Base-by-base conservation (phyloP, 1,140 invertebrate genomes). In the Drosophila azteca region DNA sequence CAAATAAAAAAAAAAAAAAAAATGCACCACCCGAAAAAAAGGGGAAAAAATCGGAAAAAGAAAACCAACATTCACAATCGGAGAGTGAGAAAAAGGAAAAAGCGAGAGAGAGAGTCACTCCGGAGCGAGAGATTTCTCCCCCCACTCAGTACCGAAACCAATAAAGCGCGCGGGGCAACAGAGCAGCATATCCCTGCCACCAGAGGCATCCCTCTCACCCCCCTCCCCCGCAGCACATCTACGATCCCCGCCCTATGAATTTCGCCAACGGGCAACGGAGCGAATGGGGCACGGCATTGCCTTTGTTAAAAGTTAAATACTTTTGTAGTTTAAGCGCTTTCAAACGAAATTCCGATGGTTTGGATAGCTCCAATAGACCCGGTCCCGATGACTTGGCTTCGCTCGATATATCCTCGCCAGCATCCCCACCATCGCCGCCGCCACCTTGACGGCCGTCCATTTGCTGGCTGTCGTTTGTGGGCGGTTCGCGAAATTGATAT, bases 301-400 rank as follows among this genome's bases (percentile, higher is more conserved):
- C 79, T 84, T 89, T 89, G 84, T 90, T 81, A 80, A 90, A 83
- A 73, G 83, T 88, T 90, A 90, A 85, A 80, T 91, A 91, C 90
- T 88, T 91, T 90, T 91, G 85, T 75, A 90, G 79, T 87, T 90
- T 91, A 76, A 91, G 85, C 74, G 90, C 91, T 79, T 80, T 91
- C 76, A 90, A 84, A 78, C 90, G 83, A 81, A 91, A 92, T 89
- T 92, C 91, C 78, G 91, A 92, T 75, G 91, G 91, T 77, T 87
- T 90, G 61, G 90, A 89, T 58, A 91, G 85, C 71, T 92, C 90
- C 72, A 92, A 77, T 76, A 91, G 77, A 70, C 90, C 91, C 58
- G 85, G 80, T 3, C 78, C 79, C 64, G 78, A 84, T 80, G 90
- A 81, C 66, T 90, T 91, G 50, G 77, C 68, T 59, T 89, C 90